Percentiles rank a stretch among this genome's conserved stretches.
Evolutionary conservation across 23 tunicate genomes (phyloP).

Genomic region (Corella eumyota): DNA sequence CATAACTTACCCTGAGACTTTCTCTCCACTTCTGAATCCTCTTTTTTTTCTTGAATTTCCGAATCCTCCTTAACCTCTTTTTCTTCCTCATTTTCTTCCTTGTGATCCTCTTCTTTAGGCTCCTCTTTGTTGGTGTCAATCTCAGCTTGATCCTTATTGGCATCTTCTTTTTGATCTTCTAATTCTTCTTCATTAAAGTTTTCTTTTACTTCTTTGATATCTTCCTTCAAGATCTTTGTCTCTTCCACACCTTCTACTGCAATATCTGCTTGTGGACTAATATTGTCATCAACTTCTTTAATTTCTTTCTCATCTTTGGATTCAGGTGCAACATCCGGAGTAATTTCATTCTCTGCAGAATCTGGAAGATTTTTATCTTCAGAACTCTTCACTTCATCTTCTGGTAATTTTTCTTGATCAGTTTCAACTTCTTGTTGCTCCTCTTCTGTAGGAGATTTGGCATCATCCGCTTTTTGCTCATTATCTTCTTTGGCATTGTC

Average conservation of each 20-base stretch:
- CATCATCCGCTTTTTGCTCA: background rate
- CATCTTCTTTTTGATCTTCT: background rate
- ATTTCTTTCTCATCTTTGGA: constrained; percentile 5
- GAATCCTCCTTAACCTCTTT: background rate
- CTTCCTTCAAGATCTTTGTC: no score
- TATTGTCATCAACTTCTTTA: background rate
- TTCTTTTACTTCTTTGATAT: no score
- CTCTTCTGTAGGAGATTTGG: background rate
- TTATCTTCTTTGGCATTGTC: background rate
- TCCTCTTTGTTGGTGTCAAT: constrained; percentile 1
- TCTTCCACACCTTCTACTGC: background rate
- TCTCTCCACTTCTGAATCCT: background rate
- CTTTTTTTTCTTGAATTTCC: background rate
- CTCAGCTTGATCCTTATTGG: background rate
- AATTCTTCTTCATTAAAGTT: no score
- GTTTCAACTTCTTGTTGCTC: background rate
- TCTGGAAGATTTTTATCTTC: background rate
- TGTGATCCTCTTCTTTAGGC: background rate
- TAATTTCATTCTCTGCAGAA: background rate
- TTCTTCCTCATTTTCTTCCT: constrained; percentile 7
- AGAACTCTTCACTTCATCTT: background rate
- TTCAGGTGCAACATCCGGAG: constrained; percentile 1
- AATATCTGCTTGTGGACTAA: background rate
- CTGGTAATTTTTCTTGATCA: background rate
- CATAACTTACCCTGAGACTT: no score